These are phyloP conservation scores for Archips xylosteana DNA, from an alignment of 2,888 invertebrate species.

Conservation along the genomic window DNA sequence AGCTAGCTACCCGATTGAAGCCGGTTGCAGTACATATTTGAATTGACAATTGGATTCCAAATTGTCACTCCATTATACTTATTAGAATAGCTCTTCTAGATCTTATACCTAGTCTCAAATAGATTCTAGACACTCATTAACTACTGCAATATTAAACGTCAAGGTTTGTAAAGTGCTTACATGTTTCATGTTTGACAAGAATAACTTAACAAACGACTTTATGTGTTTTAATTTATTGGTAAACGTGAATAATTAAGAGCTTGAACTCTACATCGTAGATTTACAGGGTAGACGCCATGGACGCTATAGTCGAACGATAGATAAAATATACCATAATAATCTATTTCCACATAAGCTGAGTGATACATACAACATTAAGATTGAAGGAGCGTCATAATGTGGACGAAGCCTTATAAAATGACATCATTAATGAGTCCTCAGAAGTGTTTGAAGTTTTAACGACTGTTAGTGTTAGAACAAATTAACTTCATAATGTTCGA, in stretches of 20 bases:
- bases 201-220: too few relatives aligned
- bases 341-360: background rate
- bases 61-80: constrained; percentile 15
- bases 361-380: background rate
- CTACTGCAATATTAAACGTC: too few relatives aligned
- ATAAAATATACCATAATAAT: background rate
- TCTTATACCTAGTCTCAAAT: background rate
- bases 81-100: background rate
- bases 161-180: background rate
- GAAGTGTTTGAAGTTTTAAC: constrained; percentile 26
- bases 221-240: too few relatives aligned
- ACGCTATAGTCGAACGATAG: background rate
- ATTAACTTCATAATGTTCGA: constrained; percentile 24
- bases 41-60: constrained; percentile 23
- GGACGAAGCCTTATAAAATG: constrained; percentile 23
- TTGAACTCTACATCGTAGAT: background rate
- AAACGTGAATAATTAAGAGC: too few relatives aligned
- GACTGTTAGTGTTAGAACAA: constrained; percentile 15
- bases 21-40: constrained; percentile 12
- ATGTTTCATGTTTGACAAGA: too few relatives aligned
- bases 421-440: constrained; percentile 30
- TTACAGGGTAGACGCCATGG: constrained; percentile 16
- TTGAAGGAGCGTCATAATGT: constrained; percentile 11
- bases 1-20: constrained; percentile 6
- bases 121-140: background rate